Percentiles rank a stretch among this genome's conserved stretches.
Evolutionary conservation across 2,888 invertebrate species (phyloP).

Genomic region (Eudasyphora cyanicolor): DNA sequence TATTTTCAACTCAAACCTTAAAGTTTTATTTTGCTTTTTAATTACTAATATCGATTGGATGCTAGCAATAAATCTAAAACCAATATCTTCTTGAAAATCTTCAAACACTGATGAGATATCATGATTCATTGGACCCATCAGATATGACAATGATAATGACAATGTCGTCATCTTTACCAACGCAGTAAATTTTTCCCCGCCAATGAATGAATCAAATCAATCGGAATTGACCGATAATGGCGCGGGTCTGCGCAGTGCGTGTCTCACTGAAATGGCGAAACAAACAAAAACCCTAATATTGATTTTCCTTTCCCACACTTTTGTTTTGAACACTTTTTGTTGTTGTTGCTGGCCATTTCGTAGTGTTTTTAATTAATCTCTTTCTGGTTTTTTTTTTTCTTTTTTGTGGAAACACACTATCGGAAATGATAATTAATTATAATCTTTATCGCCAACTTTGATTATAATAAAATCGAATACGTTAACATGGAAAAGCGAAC

Average conservation of each 20-base stretch:
- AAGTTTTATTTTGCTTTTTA: too few species aligned
- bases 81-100: too few species aligned
- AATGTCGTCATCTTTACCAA: background rate
- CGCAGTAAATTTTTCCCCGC: too few species aligned
- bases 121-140: too few species aligned
- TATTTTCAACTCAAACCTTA: too few species aligned
- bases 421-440: conserved; percentile 64
- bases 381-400: conserved; percentile 36
- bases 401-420: conserved; percentile 54
- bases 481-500: conserved; percentile 5
- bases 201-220: background rate
- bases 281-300: conserved; percentile 14
- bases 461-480: conserved; percentile 57
- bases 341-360: background rate
- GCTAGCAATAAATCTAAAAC: too few species aligned
- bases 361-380: conserved; percentile 39
- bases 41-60: too few species aligned
- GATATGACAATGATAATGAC: too few species aligned
- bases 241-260: background rate
- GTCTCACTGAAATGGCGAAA: too few species aligned
- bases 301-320: conserved; percentile 56
- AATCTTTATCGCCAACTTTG: conserved; percentile 64
- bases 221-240: background rate
- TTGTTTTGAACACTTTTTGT: background rate
- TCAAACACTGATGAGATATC: too few species aligned